A percentile compares a stretch with the other conserved stretches of the same genome.
These are phyloP conservation scores for Emydocephalus ijimae DNA, from an alignment of 2,113 vertebrate genomes.

Conservation along the genomic window DNA sequence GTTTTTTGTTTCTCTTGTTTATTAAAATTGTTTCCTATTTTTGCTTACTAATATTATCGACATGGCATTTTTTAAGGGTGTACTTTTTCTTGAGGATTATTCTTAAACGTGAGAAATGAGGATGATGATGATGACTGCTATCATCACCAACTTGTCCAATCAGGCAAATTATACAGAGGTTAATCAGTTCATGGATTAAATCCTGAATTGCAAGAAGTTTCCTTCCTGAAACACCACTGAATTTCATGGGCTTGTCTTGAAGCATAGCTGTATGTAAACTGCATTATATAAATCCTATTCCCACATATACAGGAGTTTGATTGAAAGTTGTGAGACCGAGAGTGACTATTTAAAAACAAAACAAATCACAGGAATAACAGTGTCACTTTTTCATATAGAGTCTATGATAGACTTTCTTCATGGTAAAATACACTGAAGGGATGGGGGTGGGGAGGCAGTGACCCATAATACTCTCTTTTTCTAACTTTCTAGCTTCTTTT, in stretches of 20 bases:
- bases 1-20: constrained; percentile 80
- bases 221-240: background rate
- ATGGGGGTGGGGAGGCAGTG: background rate
- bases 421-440: background rate
- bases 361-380: background rate
- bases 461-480: background rate
- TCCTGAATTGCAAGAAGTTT: background rate
- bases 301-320: background rate
- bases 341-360: background rate
- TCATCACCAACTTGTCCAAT: background rate
- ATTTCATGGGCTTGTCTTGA: background rate
- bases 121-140: background rate
- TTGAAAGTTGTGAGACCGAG: background rate
- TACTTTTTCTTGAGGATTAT: constrained; percentile 53
- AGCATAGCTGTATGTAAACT: background rate
- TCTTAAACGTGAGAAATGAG: constrained; percentile 18
- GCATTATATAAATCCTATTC: background rate
- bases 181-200: no score
- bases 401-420: background rate
- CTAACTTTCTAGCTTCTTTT: background rate
- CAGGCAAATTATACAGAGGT: background rate
- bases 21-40: constrained; percentile 99
- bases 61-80: constrained; percentile 84
- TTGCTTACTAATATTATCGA: constrained; percentile 99
- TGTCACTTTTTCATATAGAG: background rate